Base-by-base conservation (phyloP, 1,140 invertebrate species). In the Pissodes strobi region DNA sequence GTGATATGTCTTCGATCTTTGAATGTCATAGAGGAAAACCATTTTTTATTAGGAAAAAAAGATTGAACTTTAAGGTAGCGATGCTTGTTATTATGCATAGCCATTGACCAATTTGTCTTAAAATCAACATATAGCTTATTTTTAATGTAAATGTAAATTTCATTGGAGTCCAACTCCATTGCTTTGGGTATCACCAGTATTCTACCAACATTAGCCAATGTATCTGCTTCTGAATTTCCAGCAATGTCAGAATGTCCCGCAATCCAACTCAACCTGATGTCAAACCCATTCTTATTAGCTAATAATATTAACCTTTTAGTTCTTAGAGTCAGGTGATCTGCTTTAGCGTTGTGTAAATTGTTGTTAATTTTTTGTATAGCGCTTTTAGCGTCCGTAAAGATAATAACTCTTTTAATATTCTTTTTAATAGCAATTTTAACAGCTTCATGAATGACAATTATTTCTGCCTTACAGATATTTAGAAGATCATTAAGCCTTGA, bases 201-300 rank as follows among this genome's bases (percentile, higher is more conserved):
- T 60, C 18, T 51, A n/a, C 45, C 58, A 13, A 60, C 38, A 6
- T 60, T 60, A 3, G 58, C 58, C 13, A 60, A 30, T 4, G 15
- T 13, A 23, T 60, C 58, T 38, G 45, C 58, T 39, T 51, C 30
- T 19, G 43, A 12, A n/a, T 51, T 60, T 6, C 46, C 58, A 8
- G 10, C 3, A n/a, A 60, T 51, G 37, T 41, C 41, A 4, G 56
- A 23, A 22, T 59, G 39, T 23, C 56, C 56, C 18, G 41, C 39
- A 18, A 59, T 48, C 56, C 56, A 59, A 17, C 22, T 18, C 13
- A 59, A 17, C 12, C 22, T 12, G 5, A 59, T 48, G 22, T 59
- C 56, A 45, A 48, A 59, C 2, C 41, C 41, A 12, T 17, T 46
- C 18, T 10, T 19, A 45, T 43, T 45, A 4, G 56, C 38, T 2